A percentile compares a stretch with the other conserved stretches of the same genome.
Evolutionary conservation across 1,140 invertebrate genomes (phyloP).

Genomic region (Cyclina sinensis): DNA sequence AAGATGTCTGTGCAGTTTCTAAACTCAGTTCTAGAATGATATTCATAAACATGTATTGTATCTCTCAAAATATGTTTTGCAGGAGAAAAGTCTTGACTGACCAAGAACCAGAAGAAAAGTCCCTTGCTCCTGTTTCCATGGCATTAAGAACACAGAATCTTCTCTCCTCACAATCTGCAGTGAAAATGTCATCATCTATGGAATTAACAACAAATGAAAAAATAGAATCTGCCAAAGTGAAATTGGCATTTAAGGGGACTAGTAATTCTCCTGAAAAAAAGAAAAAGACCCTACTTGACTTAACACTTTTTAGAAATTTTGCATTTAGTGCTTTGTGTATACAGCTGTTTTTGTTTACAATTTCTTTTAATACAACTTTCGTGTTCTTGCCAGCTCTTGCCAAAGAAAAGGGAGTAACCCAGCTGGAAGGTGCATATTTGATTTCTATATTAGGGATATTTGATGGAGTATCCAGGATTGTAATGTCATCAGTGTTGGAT

Average conservation of each 20-base stretch:
- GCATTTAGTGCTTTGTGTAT: conserved; percentile 78
- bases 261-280: not conserved
- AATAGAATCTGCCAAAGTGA: conserved; percentile 23
- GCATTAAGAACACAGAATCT: conserved; percentile 37
- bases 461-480: conserved; percentile 77
- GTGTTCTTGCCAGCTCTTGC: conserved; percentile 81
- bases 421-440: conserved; percentile 72
- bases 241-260: conserved; percentile 22
- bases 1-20: no score
- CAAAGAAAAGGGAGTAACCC: conserved; percentile 71
- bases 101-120: not conserved
- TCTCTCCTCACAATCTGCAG: conserved; percentile 15
- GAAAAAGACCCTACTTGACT: conserved; percentile 65
- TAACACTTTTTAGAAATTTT: conserved; percentile 76
- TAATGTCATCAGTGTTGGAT: conserved; percentile 75
- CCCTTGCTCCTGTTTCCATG: conserved; percentile 10
- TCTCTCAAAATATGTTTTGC: not conserved
- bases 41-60: no score
- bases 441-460: conserved; percentile 76
- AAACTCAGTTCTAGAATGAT: no score
- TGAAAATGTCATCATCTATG: conserved; percentile 35
- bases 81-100: not conserved
- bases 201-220: conserved; percentile 47
- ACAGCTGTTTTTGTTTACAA: conserved; percentile 77
- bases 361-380: conserved; percentile 77